Base-by-base conservation (phyloP, 2,888 invertebrate species). In the Enoplolaimus lenunculus region DNA sequence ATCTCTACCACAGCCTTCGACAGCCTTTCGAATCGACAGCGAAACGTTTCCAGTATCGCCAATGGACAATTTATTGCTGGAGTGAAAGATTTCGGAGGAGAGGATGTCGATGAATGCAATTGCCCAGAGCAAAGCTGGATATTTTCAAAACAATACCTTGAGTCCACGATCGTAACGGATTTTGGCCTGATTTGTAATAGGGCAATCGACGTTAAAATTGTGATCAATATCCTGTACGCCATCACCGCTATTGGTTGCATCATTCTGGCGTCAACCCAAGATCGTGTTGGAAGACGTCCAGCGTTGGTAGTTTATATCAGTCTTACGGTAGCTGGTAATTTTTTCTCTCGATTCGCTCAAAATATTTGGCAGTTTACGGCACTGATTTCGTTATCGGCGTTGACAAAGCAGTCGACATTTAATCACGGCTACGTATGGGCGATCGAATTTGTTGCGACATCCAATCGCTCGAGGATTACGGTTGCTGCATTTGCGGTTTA, bases 391-490 rank as follows among this genome's bases (percentile, higher is more conserved):
- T 21, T 45, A 21, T 13, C 45, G 45, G 45, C 45, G 45, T 21
- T 45, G 7, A 45, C 45, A 7, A 45, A 45, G 21, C 45, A 45
- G 21, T 7, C 45, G 45, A 45, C 45, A 21, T 45, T 21, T 7
- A 45, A 45, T 45, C 45, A 45, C 45, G 45, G 45, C 45, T 45
- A 45, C 45, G 45, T 45, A 45, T 45, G 45, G 45, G 45, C 45
- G 45, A 45, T 45, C 21, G 45, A 45, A 21, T 45, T 45, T 45
- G 45, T 45, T 21, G 45, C 7, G 7, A 21, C 21, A 7, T 7
- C 7, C 21, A 7, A 21, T 21, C 45, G 45, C 45, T 45, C 45
- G 45, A 7, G 21, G 21, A 21, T 45, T 7, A 45, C 45, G 45
- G 21, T 21, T 13, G 21, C 45, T 13, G 21, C 21, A 21, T 45